phyloP scores from a whole-genome alignment of 2,797 vertebrate genomes.

The Discoglossus pictus region DNA sequence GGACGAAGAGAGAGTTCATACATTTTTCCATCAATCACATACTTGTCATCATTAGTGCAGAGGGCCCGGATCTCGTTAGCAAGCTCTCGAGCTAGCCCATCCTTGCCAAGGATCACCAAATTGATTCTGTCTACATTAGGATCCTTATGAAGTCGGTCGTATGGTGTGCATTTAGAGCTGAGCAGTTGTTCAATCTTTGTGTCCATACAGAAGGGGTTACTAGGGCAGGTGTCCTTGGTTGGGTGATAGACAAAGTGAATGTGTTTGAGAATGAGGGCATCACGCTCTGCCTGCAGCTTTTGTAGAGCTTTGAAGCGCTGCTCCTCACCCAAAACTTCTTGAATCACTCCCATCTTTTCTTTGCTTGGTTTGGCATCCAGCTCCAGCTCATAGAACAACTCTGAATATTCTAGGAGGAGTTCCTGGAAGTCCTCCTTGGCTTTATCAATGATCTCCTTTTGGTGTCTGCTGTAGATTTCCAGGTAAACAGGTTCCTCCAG shows the following conservation, averaged over 20 bases:
- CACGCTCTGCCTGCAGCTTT: slow-evolving; percentile 93
- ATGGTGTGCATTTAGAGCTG: slow-evolving; percentile 76
- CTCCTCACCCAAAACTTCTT: slow-evolving; percentile 91
- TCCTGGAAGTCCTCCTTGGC: slow-evolving; percentile 98
- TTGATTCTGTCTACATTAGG: slow-evolving; percentile 86
- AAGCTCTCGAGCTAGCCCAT: slow-evolving; percentile 89
- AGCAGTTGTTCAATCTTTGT: slow-evolving; percentile 88
- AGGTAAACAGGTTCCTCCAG: slow-evolving; percentile 88
- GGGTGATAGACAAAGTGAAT: slow-evolving; percentile 98
- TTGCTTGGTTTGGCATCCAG: slow-evolving; percentile 97
- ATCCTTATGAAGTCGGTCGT: slow-evolving; percentile 80
- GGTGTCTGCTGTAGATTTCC: slow-evolving; percentile 92
- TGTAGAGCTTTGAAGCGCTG: slow-evolving; percentile 93
- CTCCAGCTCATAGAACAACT: slow-evolving; percentile 96
- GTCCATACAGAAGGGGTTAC: slow-evolving; percentile 85
- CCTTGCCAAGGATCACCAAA: slow-evolving; percentile 94
- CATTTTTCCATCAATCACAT: slow-evolving; percentile 89
- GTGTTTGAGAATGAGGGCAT: slow-evolving; percentile 94
- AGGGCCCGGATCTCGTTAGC: slow-evolving; percentile 95
- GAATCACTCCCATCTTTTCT: slow-evolving; percentile 98
- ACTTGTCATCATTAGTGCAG: slow-evolving; percentile 92
- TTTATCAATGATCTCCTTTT: slow-evolving; percentile 91
- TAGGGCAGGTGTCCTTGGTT: slow-evolving; percentile 94
- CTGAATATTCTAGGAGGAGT: slow-evolving; percentile 92
- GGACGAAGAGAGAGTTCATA: slow-evolving; percentile 91